Percentiles rank a stretch among this genome's conserved stretches.
These are phyloP conservation scores for Phanerotoma sp. DNA, from an alignment of 2,888 invertebrate genomes.

Conservation along the genomic window DNA sequence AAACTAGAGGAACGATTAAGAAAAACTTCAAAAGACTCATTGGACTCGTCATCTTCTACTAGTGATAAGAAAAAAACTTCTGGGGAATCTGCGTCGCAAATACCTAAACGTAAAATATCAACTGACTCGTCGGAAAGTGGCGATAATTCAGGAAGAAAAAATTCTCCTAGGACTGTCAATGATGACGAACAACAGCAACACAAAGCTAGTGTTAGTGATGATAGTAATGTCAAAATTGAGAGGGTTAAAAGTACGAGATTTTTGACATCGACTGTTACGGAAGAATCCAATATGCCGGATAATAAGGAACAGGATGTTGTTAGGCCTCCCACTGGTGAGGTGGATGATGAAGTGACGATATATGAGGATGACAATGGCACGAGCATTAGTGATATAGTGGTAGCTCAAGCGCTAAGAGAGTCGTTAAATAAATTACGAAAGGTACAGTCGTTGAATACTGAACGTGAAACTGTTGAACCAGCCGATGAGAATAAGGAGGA, in stretches of 20 bases:
- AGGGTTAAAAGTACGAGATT: slow-evolving; percentile 49
- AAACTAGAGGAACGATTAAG: slow-evolving; percentile 23
- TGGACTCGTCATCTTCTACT: too few relatives aligned
- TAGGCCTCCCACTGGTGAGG: slow-evolving; percentile 29
- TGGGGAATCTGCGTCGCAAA: slow-evolving; percentile 20
- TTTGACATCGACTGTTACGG: slow-evolving; percentile 49
- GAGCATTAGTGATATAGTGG: slow-evolving; percentile 56
- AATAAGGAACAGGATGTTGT: slow-evolving; percentile 35
- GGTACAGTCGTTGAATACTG: slow-evolving; percentile 40
- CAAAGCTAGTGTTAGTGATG: slow-evolving; percentile 8
- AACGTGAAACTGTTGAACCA: slow-evolving; percentile 17
- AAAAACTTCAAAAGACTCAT: slow-evolving; percentile 30
- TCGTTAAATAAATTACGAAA: slow-evolving; percentile 54
- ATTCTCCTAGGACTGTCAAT: slow-evolving; percentile 11
- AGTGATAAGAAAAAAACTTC: slow-evolving; percentile 22
- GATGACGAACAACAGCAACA: slow-evolving; percentile 7
- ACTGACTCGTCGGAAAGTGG: slow-evolving; percentile 21
- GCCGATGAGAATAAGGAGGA: slow-evolving; percentile 36
- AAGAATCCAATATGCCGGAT: slow-evolving; percentile 41
- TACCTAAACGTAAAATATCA: slow-evolving; percentile 30
- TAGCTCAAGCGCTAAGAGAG: slow-evolving; percentile 54
- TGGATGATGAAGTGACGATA: slow-evolving; percentile 42
- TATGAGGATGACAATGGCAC: slow-evolving; percentile 54
- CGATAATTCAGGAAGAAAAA: slow-evolving; percentile 7
- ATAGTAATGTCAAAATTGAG: slow-evolving; percentile 27